Evolutionary conservation across 2,113 vertebrate genomes (phyloP), one percentile per base, ranked within the genome.

Genomic region (Hippocampus abdominalis): DNA sequence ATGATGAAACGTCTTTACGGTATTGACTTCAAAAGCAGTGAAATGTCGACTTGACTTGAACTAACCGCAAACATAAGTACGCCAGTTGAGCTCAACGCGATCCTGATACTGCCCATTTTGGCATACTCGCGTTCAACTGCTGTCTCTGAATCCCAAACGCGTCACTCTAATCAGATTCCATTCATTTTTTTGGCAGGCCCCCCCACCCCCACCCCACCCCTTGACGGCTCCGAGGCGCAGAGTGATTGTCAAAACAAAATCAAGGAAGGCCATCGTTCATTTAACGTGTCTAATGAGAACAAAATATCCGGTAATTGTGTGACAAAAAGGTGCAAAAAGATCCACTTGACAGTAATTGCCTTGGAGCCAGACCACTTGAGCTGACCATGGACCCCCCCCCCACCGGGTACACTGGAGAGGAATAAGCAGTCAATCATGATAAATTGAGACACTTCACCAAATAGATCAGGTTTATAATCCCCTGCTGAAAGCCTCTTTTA

Each of bases 241-340:
- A 2, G 40, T 25, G 1, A 2, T 46, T 69, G 66, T 76, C 8
- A 2, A 48, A 57, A 20, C 65, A 77, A 86, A 86, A 80, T 81
- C 80, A 90, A 91, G 82, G 77, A 88, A 73, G 36, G 46, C 62
- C 68, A 89, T 88, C 79, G 29, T 36, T 36, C n/a, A 57, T 87
- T 85, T 85, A 86, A 90, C 85, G 84, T 80, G 40, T 81, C 85
- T 87, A 92, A 91, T 91, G 81, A 87, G 84, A 87, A 85, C 76
- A 61, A 72, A 85, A 89, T 90, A 89, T 87, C 59, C 54, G 72
- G 77, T 82, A 85, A 89, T 85, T 87, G 65, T 70, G 79, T 80
- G 80, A 86, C 90, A 84, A 80, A 88, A 84, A 81, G 70, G 69
- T 56, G 67, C 75, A 77, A 81, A 81, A 78, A 74, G 78, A 85